Evolutionary conservation across 2,888 invertebrate species (phyloP).

Genomic region (Phaonia tiefii): DNA sequence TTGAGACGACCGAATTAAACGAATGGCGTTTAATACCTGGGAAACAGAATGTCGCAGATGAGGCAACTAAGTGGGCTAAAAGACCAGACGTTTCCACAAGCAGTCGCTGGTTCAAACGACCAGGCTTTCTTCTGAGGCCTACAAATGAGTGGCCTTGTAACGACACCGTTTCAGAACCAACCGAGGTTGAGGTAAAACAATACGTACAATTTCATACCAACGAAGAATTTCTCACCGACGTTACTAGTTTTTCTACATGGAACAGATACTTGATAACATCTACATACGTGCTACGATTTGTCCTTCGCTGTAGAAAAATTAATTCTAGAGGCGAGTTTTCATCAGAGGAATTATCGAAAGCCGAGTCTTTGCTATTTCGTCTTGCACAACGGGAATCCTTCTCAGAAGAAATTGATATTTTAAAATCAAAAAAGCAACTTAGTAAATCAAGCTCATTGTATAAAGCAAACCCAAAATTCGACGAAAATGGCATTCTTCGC

Average conservation of each 20-base stretch:
- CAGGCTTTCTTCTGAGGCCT: slow-evolving; percentile 19
- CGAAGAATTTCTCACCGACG: not conserved
- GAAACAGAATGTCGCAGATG: slow-evolving; percentile 51
- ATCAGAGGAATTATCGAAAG: not conserved
- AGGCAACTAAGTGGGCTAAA: slow-evolving; percentile 51
- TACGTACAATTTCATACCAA: not conserved
- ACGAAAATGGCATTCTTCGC: too few relatives aligned
- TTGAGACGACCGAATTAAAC: slow-evolving; percentile 51
- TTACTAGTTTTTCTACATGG: not conserved
- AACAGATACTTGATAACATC: not conserved
- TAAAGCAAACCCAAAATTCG: too few relatives aligned
- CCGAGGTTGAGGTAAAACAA: not conserved
- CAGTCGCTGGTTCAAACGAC: slow-evolving; percentile 51
- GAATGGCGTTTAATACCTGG: slow-evolving; percentile 63
- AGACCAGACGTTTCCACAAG: slow-evolving; percentile 8
- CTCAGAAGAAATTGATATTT: not conserved
- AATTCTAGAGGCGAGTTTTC: not conserved
- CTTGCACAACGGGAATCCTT: not conserved
- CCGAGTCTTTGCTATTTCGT: not conserved
- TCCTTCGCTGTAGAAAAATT: not conserved
- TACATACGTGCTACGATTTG: not conserved
- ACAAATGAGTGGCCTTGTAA: slow-evolving; percentile 19
- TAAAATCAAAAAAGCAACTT: too few relatives aligned
- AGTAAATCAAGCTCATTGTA: too few relatives aligned
- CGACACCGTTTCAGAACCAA: not conserved